phyloP scores from a whole-genome alignment of 2,113 vertebrate species.

The Triplophysa dalaica region DNA sequence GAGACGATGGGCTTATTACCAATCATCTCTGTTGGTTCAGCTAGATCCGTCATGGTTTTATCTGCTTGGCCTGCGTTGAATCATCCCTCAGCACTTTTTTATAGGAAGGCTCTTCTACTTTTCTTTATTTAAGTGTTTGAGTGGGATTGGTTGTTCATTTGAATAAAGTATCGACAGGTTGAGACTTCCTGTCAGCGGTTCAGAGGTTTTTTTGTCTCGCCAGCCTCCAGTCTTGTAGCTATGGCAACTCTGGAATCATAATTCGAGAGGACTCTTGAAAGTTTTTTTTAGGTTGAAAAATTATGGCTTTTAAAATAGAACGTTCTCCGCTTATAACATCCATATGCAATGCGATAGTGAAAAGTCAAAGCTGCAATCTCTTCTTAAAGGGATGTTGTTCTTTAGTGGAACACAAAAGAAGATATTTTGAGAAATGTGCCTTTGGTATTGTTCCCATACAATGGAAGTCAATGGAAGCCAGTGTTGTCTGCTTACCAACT shows the following conservation, averaged over 20 bases:
- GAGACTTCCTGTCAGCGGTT: conserved; percentile 37
- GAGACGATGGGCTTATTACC: conserved; percentile 32
- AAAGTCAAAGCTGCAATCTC: not conserved
- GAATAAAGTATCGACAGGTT: not conserved
- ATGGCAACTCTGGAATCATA: conserved; percentile 61
- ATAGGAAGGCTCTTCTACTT: not conserved
- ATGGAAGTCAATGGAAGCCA: too few relatives aligned
- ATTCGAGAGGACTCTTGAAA: conserved; percentile 36
- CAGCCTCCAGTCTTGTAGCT: conserved; percentile 55
- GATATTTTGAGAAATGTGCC: too few relatives aligned
- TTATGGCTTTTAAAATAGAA: conserved; percentile 59
- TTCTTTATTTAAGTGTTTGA: conserved; percentile 8
- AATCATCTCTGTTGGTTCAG: conserved; percentile 41
- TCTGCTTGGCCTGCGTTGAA: conserved; percentile 44
- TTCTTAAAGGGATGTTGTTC: not conserved
- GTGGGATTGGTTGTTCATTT: conserved; percentile 15
- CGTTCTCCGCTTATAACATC: conserved; percentile 22
- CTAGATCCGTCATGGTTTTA: conserved; percentile 45
- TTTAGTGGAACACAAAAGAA: too few relatives aligned
- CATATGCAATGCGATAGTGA: not conserved
- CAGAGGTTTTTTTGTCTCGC: not conserved
- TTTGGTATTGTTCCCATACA: too few relatives aligned
- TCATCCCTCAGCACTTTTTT: not conserved
- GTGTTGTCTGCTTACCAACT: too few relatives aligned
- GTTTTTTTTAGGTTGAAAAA: conserved; percentile 65